Percentiles rank a stretch among this genome's conserved stretches.
phyloP scores from a whole-genome alignment of 2,888 invertebrate genomes.

The Andrena haemorrhoa region DNA sequence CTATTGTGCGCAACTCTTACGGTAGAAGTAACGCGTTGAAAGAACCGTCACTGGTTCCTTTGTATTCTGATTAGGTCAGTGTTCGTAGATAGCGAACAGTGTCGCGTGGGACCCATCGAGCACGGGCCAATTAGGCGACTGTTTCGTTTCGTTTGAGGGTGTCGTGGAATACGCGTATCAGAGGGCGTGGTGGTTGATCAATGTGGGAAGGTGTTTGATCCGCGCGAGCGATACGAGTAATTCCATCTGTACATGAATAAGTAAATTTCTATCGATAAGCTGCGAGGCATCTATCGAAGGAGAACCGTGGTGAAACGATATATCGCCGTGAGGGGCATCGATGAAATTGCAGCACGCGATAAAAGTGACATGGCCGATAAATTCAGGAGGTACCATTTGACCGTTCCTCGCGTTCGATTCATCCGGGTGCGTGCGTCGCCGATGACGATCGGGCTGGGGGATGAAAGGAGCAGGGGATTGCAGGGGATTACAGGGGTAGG shows the following conservation, averaged over 20 bases:
- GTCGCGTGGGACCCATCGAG: conserved; percentile 53
- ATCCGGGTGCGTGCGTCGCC: conserved; percentile 15
- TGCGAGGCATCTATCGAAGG: no score
- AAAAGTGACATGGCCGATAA: conserved; percentile 14
- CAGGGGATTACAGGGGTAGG: conserved; percentile 43
- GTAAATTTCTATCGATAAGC: no score
- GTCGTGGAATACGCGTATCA: background rate
- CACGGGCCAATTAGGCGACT: conserved; percentile 41
- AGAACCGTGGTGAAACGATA: no score
- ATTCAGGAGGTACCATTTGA: conserved; percentile 24
- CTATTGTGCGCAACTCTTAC: no score
- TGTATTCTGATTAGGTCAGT: background rate
- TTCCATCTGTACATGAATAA: no score
- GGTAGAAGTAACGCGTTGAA: no score
- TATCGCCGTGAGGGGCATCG: background rate
- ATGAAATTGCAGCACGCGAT: conserved; percentile 9
- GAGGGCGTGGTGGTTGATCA: background rate
- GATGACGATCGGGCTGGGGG: conserved; percentile 15
- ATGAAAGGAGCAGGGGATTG: conserved; percentile 47
- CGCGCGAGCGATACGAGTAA: no score
- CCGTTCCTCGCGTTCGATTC: conserved; percentile 19
- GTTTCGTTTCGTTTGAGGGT: background rate
- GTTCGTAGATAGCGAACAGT: conserved; percentile 59
- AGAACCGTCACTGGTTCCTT: background rate
- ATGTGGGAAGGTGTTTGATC: conserved; percentile 15